These are phyloP conservation scores for Cryptocheilus praepositus DNA, from an alignment of 2,888 invertebrate species.

Conservation along the genomic window DNA sequence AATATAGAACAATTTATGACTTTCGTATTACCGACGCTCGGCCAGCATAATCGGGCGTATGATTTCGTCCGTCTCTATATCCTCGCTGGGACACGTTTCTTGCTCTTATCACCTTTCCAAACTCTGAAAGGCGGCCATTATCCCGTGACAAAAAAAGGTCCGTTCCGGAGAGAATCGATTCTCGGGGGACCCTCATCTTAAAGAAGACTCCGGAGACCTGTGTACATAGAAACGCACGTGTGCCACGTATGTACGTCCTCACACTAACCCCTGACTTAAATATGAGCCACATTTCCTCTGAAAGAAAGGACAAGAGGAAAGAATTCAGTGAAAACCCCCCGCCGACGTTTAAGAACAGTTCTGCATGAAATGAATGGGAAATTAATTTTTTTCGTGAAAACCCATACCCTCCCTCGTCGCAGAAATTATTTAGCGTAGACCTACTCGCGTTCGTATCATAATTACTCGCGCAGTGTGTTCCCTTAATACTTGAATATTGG, in stretches of 20 bases:
- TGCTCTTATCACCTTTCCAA: conserved; percentile 15
- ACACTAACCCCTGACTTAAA: conserved; percentile 8
- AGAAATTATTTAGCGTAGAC: too few species aligned
- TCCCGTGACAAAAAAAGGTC: conserved; percentile 7
- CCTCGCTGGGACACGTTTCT: not conserved
- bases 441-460: not conserved
- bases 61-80: conserved; percentile 10
- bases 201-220: conserved; percentile 12
- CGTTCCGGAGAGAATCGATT: conserved; percentile 13
- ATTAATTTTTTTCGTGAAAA: too few species aligned
- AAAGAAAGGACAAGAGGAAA: not conserved
- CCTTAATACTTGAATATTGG: not conserved
- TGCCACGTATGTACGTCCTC: not conserved
- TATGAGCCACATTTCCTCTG: conserved; percentile 1
- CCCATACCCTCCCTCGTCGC: too few species aligned
- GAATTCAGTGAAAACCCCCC: not conserved
- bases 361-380: too few species aligned
- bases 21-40: not conserved
- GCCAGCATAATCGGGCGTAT: conserved; percentile 2
- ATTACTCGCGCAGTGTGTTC: conserved; percentile 24
- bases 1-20: too few species aligned
- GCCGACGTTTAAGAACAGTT: not conserved
- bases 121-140: conserved; percentile 22
- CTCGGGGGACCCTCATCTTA: conserved; percentile 18
- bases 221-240: too few species aligned